phyloP scores from a whole-genome alignment of 2,888 invertebrate genomes.

The Gymnosoma rotundatum region DNA sequence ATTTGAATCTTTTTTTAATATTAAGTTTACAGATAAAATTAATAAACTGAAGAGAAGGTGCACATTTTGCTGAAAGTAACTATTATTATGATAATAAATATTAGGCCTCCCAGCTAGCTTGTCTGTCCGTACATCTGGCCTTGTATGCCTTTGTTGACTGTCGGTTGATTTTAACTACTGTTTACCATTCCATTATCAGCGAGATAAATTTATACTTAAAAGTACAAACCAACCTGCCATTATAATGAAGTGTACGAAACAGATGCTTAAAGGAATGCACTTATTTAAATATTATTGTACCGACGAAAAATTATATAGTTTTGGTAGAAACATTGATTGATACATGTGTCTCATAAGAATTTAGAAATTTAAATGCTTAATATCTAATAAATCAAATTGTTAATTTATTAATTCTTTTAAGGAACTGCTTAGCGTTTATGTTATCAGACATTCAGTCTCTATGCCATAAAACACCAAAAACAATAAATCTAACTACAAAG shows the following conservation, averaged over 20 bases:
- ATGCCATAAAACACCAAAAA: slow-evolving; percentile 59
- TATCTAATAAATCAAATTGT: background rate
- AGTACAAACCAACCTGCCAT: slow-evolving; percentile 22
- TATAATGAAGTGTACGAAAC: background rate
- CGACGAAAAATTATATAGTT: too few relatives aligned
- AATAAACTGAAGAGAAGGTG: too few relatives aligned
- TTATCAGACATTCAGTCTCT: slow-evolving; percentile 63
- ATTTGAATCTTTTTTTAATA: too few relatives aligned
- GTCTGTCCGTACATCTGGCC: background rate
- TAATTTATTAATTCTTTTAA: slow-evolving; percentile 10
- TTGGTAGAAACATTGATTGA: too few relatives aligned
- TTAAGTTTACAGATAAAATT: too few relatives aligned
- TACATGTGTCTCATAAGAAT: too few relatives aligned
- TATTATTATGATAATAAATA: too few relatives aligned
- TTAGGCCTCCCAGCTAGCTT: background rate
- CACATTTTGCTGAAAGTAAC: too few relatives aligned
- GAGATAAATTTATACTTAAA: slow-evolving; percentile 31
- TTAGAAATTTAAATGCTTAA: too few relatives aligned
- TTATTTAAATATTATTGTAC: background rate
- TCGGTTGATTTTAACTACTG: slow-evolving; percentile 61
- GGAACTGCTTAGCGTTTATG: background rate
- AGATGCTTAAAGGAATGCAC: slow-evolving; percentile 8
- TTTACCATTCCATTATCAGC: slow-evolving; percentile 56
- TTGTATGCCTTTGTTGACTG: slow-evolving; percentile 16
- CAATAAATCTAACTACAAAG: too few relatives aligned